Evolutionary conservation across 2,113 vertebrate species (phyloP), one percentile per base, ranked within the genome.

Genomic region (Oplegnathus fasciatus): DNA sequence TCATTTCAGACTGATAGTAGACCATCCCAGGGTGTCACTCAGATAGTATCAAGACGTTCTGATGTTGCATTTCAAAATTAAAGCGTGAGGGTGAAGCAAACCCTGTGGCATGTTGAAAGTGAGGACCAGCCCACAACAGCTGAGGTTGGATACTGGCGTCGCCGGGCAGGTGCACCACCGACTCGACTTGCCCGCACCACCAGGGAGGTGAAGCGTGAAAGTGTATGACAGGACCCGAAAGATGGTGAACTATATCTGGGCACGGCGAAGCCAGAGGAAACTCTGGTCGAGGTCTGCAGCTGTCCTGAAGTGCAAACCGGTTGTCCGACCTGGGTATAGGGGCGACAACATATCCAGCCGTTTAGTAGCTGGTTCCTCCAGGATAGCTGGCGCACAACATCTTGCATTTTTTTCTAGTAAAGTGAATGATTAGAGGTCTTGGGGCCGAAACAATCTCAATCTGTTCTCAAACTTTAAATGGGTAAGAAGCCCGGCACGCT

Each of bases 341-440:
- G 83, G 83, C 48, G 67, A 87, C 85, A 89, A 86, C 74, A 88
- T 78, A 78, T 89, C 66, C 78, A 87, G 87, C 85, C 83, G 82
- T 88, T 82, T 91, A 77, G 86, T 90, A 86, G 78, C 86, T 90
- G 83, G 82, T 90, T 90, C 75, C 82, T 81, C 86, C 28, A 90
- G 84, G 86, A 82, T 80, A 81, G 85, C 83, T 87, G 91, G 86
- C 37, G 52, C 81, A 79, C 61, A 14, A 9, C 34, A 57, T 61
- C 71, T 74, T 5, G 17, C 20, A 48, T 26, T 62, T 64, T 30
- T 75, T 24, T 50, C 20, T 75, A 44, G 73, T n/a, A 72, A 58
- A 73, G 70, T 6, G 37, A 42, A 58, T 73, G 70, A 58, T 57
- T 42, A n/a, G 50, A 32, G 44, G 69, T 15, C 69, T 73, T 26